Base-by-base conservation (phyloP, 2,888 invertebrate species). In the Synergus japonicus region DNA sequence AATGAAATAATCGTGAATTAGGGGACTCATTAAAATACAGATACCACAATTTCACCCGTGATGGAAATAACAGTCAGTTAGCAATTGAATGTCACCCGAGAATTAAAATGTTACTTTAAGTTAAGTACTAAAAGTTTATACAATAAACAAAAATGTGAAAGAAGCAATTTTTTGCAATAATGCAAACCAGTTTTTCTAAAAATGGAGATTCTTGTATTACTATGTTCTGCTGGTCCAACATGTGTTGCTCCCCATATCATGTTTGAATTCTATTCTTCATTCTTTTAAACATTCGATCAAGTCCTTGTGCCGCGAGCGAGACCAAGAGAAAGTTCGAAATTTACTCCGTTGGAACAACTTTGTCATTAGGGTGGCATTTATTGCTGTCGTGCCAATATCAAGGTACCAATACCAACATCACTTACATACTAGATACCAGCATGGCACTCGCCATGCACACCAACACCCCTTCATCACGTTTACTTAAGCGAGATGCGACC, bases 361-460 rank as follows among this genome's bases (percentile, higher is more conserved):
- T 77, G 83, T 83, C 82, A 83, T 84, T 79, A 63, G 80, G 65
- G 66, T 83, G 85, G 83, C 85, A 83, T 86, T 85, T 85, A 85
- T 85, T 85, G 84, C 82, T 73, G 66, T 63, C 64, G 54, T 76
- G 82, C 54, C 77, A 76, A 60, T 60, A 22, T 60, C 22, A 22
- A 22, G 22, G 49, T 78, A 37, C 79, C 58, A 54, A 46, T 44
- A 73, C 67, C 15, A 73, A 73, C 67, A 60, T 78, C 54, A 43
- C 18, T 43, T 22, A 18, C 63, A 60, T 18, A 12, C 1, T 67
- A 67, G 22, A 78, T 78, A 29, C 65, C 54, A 66, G 37, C 83
- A 76, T 77, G 64, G 58, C 80, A 77, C 77, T 77, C 65, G 76
- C 76, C 54, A 78, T 15, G 60, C 78, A 54, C 80, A 66, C 78